Evolutionary conservation across 1,140 invertebrate genomes (phyloP).

Genomic region (Drosophila nigromelanica): DNA sequence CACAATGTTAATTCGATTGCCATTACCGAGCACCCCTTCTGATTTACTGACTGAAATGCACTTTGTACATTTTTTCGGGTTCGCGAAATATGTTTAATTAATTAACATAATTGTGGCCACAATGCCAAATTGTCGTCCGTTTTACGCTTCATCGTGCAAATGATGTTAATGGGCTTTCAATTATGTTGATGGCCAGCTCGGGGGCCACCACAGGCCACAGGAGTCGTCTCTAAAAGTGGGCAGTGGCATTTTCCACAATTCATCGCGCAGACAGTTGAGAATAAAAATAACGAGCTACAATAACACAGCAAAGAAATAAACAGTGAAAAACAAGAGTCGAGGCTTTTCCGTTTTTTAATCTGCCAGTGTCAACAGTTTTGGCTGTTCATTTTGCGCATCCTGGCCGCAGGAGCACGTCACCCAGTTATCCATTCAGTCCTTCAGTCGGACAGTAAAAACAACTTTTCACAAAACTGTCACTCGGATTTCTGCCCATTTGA

Average conservation of each 20-base stretch:
- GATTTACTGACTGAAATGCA: constrained; percentile 18
- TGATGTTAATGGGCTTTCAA: constrained; percentile 73
- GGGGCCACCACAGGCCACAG: constrained; percentile 8
- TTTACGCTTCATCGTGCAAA: constrained; percentile 67
- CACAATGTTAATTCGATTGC: constrained; percentile 13
- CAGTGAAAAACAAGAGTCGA: constrained; percentile 1
- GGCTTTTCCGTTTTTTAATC: constrained; percentile 43
- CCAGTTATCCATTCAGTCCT: constrained; percentile 12
- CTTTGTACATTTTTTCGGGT: constrained; percentile 18
- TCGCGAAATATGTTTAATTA: constrained; percentile 66
- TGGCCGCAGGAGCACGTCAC: constrained; percentile 34
- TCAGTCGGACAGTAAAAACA: constrained; percentile 43
- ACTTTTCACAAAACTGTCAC: constrained; percentile 72
- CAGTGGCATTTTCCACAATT: constrained; percentile 19
- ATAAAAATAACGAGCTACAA: constrained; percentile 4
- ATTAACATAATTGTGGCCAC: constrained; percentile 56
- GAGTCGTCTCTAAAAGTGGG: constrained; percentile 21
- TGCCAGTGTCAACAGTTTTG: constrained; percentile 49
- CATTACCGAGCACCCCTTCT: background rate
- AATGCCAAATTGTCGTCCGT: constrained; percentile 56
- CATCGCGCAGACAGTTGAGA: constrained; percentile 10
- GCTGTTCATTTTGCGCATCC: constrained; percentile 29
- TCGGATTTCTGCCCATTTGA: constrained; percentile 74
- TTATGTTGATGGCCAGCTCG: constrained; percentile 43
- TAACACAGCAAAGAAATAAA: constrained; percentile 1